These are phyloP conservation scores for Hermodice carunculata DNA, from an alignment of 2,888 invertebrate species.

Conservation along the genomic window DNA sequence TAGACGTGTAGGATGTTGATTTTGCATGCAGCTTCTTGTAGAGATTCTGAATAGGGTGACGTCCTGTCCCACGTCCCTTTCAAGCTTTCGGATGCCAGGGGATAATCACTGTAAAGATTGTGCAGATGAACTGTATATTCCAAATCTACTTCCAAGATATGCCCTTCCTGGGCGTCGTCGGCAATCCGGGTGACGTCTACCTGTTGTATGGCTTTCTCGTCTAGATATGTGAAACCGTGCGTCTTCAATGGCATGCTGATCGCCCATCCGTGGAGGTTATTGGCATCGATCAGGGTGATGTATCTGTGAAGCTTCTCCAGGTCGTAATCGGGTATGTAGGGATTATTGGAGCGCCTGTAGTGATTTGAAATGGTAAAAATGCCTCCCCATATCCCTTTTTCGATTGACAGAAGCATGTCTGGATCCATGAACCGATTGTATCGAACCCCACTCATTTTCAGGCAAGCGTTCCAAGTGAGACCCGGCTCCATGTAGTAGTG, in stretches of 20 bases:
- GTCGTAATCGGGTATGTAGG: constrained; percentile 36
- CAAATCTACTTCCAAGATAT: too few species aligned
- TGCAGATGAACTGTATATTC: too few species aligned
- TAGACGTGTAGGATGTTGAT: too few species aligned
- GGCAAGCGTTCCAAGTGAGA: constrained; percentile 51
- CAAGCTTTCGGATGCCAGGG: too few species aligned
- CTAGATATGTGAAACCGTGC: constrained; percentile 49
- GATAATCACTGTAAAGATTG: too few species aligned
- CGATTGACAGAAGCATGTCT: constrained; percentile 43
- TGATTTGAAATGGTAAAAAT: constrained; percentile 30
- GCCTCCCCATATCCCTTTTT: constrained; percentile 22
- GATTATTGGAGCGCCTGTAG: constrained; percentile 51
- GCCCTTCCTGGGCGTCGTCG: constrained; percentile 41
- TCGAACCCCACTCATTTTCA: constrained; percentile 46
- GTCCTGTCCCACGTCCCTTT: too few species aligned
- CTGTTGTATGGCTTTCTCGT: too few species aligned
- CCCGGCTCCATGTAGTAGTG: constrained; percentile 50
- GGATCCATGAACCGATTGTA: constrained; percentile 46
- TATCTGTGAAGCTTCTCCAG: constrained; percentile 24
- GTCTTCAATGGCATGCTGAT: constrained; percentile 46
- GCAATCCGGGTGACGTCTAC: background rate
- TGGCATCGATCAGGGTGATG: constrained; percentile 43
- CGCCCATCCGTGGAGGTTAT: constrained; percentile 53
- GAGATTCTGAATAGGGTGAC: too few species aligned
- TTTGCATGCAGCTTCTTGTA: too few species aligned